Evolutionary conservation across 2,113 vertebrate genomes (phyloP).

Genomic region (Lontra canadensis): DNA sequence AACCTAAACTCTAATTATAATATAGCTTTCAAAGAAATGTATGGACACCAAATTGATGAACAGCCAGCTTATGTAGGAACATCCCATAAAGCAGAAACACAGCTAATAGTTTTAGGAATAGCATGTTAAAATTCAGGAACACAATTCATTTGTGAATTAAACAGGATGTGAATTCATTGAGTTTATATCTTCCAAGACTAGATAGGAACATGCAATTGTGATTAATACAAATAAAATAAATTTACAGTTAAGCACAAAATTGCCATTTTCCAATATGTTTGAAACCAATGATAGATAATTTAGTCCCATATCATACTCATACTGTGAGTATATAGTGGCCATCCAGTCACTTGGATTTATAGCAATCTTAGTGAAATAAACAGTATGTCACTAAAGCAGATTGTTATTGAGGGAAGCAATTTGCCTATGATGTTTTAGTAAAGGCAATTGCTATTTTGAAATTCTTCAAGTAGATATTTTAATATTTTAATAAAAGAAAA

Average conservation of each 20-base stretch:
- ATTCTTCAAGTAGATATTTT: constrained; percentile 5
- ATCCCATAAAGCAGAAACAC: constrained; percentile 88
- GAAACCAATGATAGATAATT: constrained; percentile 58
- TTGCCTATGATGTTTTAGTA: background rate
- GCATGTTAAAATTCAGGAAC: constrained; percentile 85
- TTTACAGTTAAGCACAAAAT: constrained; percentile 70
- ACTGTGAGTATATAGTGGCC: background rate
- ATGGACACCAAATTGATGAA: constrained; percentile 89
- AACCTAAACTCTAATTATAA: constrained; percentile 92
- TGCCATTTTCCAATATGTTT: background rate
- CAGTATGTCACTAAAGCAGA: background rate
- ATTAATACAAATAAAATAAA: constrained; percentile 74
- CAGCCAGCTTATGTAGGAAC: constrained; percentile 83
- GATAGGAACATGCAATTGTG: constrained; percentile 43
- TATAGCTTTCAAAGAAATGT: constrained; percentile 87
- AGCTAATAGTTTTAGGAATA: constrained; percentile 84
- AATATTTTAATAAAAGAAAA: constrained; percentile 43
- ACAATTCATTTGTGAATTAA: constrained; percentile 85
- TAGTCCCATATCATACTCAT: background rate
- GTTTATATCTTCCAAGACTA: constrained; percentile 68
- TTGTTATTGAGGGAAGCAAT: background rate
- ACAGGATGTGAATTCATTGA: constrained; percentile 82
- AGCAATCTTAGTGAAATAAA: background rate
- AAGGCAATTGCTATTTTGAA: background rate
- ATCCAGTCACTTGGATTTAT: background rate